Percentiles rank a stretch among this genome's conserved stretches.
Evolutionary conservation across 2,113 vertebrate genomes (phyloP).

Genomic region (Callorhinus ursinus): DNA sequence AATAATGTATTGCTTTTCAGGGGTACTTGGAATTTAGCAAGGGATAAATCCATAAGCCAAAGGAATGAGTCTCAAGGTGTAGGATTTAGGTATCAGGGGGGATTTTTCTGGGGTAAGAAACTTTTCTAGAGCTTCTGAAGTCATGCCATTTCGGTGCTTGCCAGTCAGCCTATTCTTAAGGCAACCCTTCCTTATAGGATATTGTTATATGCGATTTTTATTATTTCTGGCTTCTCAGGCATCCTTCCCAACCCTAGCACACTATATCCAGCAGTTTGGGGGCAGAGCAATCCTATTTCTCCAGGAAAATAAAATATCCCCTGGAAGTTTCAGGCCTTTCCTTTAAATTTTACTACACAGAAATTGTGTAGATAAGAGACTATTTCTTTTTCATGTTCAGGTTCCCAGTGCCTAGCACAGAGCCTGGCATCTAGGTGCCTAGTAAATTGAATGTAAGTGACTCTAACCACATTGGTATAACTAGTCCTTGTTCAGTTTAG

Average conservation of each 20-base stretch:
- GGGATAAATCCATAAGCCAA: conserved; percentile 5
- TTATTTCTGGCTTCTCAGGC: background rate
- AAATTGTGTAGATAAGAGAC: background rate
- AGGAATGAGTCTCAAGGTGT: background rate
- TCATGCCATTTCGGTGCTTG: background rate
- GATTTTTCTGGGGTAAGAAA: background rate
- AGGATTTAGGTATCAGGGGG: background rate
- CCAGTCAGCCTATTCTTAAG: background rate
- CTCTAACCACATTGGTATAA: background rate
- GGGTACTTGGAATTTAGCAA: background rate
- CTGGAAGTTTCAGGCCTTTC: background rate
- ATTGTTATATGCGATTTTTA: background rate
- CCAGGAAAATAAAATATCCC: background rate
- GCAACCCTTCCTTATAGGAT: background rate
- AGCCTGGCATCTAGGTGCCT: background rate
- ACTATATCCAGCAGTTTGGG: background rate
- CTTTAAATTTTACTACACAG: background rate
- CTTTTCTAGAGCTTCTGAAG: background rate
- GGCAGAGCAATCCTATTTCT: background rate
- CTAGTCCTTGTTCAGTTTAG: background rate
- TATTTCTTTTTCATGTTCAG: background rate
- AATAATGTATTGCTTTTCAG: background rate
- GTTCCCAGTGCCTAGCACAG: background rate
- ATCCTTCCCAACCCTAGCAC: background rate
- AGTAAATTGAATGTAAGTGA: background rate